A percentile compares a stretch with the other conserved stretches of the same genome.
Conservation (phyloP, 2,113 vertebrate species). For the Opisthocomus hoazin region DNA sequence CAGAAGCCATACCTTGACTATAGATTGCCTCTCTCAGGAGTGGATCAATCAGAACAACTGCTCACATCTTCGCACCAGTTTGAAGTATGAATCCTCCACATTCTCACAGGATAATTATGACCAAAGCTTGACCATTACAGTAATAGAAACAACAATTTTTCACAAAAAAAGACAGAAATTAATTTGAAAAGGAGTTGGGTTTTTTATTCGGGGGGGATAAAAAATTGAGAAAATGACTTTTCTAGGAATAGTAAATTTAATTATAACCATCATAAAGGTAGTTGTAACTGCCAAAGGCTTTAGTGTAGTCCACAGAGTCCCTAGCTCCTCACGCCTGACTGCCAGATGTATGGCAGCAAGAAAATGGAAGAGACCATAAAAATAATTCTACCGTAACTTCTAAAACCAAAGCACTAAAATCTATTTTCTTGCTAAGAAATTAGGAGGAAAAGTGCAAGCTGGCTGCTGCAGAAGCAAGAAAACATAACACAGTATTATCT, state of each 20-base stretch:
- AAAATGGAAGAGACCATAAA: neutral
- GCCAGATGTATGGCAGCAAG: neutral
- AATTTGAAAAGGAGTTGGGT: neutral
- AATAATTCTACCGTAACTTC: neutral
- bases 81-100: neutral
- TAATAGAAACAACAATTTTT: neutral
- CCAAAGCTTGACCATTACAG: neutral
- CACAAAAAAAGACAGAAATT: neutral
- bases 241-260: neutral
- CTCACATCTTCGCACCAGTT: neutral
- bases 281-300: neutral
- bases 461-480: constrained; percentile 17
- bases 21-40: neutral
- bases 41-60: neutral
- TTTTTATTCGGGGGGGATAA: too few relatives aligned
- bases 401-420: neutral
- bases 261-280: neutral
- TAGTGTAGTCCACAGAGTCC: neutral
- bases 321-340: neutral
- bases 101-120: neutral
- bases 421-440: neutral
- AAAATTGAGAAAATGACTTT: neutral
- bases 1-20: neutral
- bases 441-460: neutral
- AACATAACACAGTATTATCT: neutral